Conservation (phyloP, 2,113 vertebrate species). For the Stomatorhinus ivindoensis region DNA sequence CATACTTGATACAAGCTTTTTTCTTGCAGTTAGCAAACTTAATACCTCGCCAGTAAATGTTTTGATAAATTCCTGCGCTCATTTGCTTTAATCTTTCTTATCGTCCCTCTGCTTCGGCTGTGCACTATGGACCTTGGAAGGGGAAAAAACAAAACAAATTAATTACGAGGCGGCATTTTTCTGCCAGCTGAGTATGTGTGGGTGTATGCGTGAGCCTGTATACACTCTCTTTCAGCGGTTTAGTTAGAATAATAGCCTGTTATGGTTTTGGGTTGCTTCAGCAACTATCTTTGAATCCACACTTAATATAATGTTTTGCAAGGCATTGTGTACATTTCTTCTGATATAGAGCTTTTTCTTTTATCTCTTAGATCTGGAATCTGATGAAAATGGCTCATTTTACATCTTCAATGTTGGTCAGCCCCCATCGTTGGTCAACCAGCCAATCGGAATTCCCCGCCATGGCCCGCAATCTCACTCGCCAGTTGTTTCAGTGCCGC, state of each 20-base stretch:
- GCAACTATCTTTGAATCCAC: neutral
- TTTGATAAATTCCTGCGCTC: neutral
- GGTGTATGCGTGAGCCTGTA: neutral
- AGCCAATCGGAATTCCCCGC: conserved; percentile 74
- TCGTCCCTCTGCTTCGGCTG: neutral
- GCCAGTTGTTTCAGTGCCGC: conserved; percentile 70
- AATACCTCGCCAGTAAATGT: neutral
- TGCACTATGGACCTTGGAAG: conserved; percentile 1
- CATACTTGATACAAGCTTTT: neutral
- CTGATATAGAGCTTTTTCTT: conserved; percentile 21
- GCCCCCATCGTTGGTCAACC: conserved; percentile 75
- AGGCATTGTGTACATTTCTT: neutral
- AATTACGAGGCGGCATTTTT: neutral
- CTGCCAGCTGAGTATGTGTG: neutral
- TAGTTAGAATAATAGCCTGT: neutral
- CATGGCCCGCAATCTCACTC: conserved; percentile 81
- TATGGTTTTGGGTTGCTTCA: neutral
- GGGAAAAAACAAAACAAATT: neutral
- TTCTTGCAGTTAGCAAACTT: neutral
- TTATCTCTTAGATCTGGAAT: conserved; percentile 73
- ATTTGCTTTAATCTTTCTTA: conserved; percentile 12
- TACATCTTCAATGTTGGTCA: conserved; percentile 92
- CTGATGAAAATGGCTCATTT: conserved; percentile 89
- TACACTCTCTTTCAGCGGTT: neutral
- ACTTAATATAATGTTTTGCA: neutral